phyloP scores from a whole-genome alignment of 2,113 vertebrate species.

The Misgurnus mizolepis region DNA sequence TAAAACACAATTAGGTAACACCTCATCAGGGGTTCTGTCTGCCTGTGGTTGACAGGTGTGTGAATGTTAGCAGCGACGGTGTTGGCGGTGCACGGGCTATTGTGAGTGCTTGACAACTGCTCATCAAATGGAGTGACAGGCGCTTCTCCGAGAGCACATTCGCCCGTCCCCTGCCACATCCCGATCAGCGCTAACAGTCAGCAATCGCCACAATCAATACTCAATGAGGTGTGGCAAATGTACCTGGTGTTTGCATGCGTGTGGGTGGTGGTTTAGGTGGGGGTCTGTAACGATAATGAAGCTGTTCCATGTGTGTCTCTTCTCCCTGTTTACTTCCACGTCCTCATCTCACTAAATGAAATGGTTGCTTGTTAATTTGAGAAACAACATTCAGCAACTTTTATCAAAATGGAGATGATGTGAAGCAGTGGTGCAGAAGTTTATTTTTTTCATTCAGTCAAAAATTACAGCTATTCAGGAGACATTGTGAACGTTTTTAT shows the following conservation, averaged over 20 bases:
- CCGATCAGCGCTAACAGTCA: slow-evolving; percentile 15
- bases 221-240: slow-evolving; percentile 81
- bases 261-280: slow-evolving; percentile 50
- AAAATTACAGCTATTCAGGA: neutral
- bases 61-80: slow-evolving; percentile 74
- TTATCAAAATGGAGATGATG: slow-evolving; percentile 54
- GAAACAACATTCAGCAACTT: slow-evolving; percentile 72
- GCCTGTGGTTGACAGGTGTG: slow-evolving; percentile 82
- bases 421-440: slow-evolving; percentile 46
- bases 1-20: slow-evolving; percentile 92
- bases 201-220: slow-evolving; percentile 76
- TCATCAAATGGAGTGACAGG: slow-evolving; percentile 81
- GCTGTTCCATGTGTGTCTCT: slow-evolving; percentile 71
- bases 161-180: slow-evolving; percentile 35
- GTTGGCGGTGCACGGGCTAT: slow-evolving; percentile 63
- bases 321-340: slow-evolving; percentile 13
- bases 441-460: slow-evolving; percentile 9
- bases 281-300: slow-evolving; percentile 65
- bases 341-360: slow-evolving; percentile 62
- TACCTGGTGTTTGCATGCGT: slow-evolving; percentile 43
- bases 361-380: slow-evolving; percentile 65
- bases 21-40: slow-evolving; percentile 84
- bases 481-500: slow-evolving; percentile 46
- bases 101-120: slow-evolving; percentile 73
- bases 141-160: slow-evolving; percentile 74